Percentiles rank a stretch among this genome's conserved stretches.
Evolutionary conservation across 1,140 invertebrate species (phyloP).

Genomic region (Acyrthosiphon pisum): DNA sequence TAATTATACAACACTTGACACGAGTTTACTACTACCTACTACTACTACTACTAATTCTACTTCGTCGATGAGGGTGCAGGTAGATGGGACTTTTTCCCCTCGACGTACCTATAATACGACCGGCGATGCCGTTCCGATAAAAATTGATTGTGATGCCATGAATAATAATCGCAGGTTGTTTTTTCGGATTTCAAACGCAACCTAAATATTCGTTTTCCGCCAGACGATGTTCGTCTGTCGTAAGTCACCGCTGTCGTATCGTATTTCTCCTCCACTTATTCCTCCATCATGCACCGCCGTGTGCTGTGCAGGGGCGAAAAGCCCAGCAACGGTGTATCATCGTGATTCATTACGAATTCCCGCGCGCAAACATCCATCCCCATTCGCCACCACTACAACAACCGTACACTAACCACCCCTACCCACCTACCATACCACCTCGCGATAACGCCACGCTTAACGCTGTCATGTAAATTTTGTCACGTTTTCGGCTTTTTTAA

Average conservation of each 20-base stretch:
- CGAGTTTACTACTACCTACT: not conserved
- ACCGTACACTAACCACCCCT: not conserved
- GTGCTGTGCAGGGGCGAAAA: not conserved
- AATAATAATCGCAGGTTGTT: not conserved
- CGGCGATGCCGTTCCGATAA: not conserved
- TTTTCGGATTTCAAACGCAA: not conserved
- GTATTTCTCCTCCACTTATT: not conserved
- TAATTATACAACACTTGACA: conserved; percentile 36
- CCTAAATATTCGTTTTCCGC: not conserved
- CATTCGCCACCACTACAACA: not conserved
- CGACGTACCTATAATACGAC: not conserved
- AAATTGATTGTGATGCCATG: not conserved
- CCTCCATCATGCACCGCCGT: not conserved
- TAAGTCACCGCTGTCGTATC: conserved; percentile 3
- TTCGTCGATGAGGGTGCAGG: too few species aligned
- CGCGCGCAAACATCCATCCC: not conserved
- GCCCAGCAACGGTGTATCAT: not conserved
- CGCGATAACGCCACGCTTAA: not conserved
- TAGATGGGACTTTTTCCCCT: too few species aligned
- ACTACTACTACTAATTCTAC: too few species aligned
- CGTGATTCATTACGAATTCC: conserved; percentile 37
- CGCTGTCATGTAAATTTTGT: not conserved
- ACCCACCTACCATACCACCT: not conserved
- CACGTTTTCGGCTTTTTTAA: conserved; percentile 19
- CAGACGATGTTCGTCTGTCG: not conserved